Percentiles rank a stretch among this genome's conserved stretches.
Conservation (phyloP, 2,888 invertebrate genomes). For the Oeneis ivallda region DNA sequence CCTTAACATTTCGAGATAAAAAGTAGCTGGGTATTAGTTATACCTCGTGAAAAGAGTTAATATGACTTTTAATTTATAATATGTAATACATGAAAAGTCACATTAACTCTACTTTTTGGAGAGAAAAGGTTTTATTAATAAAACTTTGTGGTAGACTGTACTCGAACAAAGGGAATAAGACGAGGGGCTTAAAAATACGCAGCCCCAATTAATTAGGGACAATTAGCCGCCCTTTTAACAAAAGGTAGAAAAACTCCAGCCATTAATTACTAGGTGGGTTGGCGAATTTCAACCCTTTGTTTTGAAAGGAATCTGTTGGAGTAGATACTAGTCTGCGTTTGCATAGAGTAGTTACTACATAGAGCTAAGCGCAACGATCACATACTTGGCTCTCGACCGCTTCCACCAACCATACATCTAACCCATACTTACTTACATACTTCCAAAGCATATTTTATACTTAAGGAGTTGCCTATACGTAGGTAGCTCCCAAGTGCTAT, state of each 20-base stretch:
- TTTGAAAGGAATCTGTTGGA: slow-evolving; percentile 54
- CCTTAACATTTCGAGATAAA: too few relatives aligned
- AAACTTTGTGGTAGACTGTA: slow-evolving; percentile 11
- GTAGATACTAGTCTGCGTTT: slow-evolving; percentile 43
- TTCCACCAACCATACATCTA: not conserved
- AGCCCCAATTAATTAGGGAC: slow-evolving; percentile 77
- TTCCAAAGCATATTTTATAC: too few relatives aligned
- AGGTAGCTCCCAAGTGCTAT: too few relatives aligned
- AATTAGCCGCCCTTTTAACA: slow-evolving; percentile 78
- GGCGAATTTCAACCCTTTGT: slow-evolving; percentile 56
- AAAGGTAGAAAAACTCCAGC: slow-evolving; percentile 78
- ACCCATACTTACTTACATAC: too few relatives aligned
- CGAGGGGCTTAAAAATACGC: slow-evolving; percentile 69
- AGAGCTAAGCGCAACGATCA: too few relatives aligned
- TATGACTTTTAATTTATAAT: too few relatives aligned
- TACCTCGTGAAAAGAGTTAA: too few relatives aligned
- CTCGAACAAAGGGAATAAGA: slow-evolving; percentile 40
- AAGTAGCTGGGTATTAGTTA: too few relatives aligned
- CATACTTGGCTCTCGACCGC: too few relatives aligned
- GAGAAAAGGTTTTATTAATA: not conserved
- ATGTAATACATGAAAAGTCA: not conserved
- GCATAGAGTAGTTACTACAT: slow-evolving; percentile 3
- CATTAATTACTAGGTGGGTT: slow-evolving; percentile 69
- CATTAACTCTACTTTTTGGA: not conserved
- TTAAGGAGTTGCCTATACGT: too few relatives aligned